Conservation (phyloP, 1,140 invertebrate genomes). For the Rhagoletis zephyria region DNA sequence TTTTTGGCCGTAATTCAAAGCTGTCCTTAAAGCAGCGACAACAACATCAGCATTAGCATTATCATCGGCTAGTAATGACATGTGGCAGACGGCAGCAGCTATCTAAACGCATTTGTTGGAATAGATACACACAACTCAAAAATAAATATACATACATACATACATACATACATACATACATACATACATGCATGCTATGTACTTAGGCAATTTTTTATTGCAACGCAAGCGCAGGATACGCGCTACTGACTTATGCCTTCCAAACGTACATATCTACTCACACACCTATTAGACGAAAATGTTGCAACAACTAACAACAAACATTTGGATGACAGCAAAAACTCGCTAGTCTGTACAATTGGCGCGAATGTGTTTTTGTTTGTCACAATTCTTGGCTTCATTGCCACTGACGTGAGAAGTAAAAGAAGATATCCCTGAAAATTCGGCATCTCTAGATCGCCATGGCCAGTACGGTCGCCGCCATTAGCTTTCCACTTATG, state of each 20-base stretch:
- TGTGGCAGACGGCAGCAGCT: neutral
- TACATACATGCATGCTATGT: no score
- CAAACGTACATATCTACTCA: neutral
- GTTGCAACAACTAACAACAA: neutral
- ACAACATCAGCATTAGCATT: neutral
- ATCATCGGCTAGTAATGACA: neutral
- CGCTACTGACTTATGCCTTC: neutral
- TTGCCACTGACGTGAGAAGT: neutral
- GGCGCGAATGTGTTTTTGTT: neutral
- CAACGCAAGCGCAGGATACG: neutral
- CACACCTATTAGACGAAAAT: neutral
- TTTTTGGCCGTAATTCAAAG: neutral
- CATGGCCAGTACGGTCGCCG: neutral
- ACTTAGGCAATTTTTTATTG: neutral
- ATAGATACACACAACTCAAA: neutral
- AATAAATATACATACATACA: neutral
- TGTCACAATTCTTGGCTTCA: neutral
- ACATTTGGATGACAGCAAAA: slow-evolving; percentile 1
- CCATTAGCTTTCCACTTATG: neutral
- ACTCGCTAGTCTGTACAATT: neutral
- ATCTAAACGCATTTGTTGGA: neutral
- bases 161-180: neutral
- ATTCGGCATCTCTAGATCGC: neutral
- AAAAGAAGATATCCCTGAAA: neutral
- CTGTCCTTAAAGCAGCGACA: neutral